Conservation (phyloP, 2,113 vertebrate species). For the Plecotus auritus region DNA sequence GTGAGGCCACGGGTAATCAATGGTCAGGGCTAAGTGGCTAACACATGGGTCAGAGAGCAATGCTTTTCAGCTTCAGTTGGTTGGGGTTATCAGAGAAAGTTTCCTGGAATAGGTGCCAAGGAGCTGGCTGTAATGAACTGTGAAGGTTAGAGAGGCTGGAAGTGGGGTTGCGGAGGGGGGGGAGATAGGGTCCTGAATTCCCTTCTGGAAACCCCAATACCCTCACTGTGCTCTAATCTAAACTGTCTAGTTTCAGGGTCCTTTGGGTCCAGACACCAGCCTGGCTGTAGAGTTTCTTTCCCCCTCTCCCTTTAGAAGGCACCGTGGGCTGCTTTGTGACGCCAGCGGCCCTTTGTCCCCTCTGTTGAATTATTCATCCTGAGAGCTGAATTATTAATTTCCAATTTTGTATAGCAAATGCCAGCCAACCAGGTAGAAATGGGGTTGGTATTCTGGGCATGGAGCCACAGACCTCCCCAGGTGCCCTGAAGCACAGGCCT, state of each 20-base stretch:
- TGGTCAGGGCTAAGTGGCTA: neutral
- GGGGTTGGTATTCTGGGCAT: slow-evolving; percentile 29
- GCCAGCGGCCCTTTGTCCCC: neutral
- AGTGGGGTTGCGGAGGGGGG: neutral
- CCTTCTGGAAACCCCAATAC: neutral
- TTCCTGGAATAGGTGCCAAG: neutral
- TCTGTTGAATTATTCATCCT: slow-evolving; percentile 61
- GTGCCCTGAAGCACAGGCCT: slow-evolving; percentile 11
- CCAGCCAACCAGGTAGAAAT: neutral
- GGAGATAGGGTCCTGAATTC: neutral
- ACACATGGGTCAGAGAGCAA: neutral
- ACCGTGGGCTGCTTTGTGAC: neutral
- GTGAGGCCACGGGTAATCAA: neutral
- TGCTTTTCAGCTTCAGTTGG: neutral
- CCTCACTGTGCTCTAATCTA: neutral
- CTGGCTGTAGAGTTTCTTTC: neutral
- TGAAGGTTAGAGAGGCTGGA: neutral
- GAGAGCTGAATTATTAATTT: slow-evolving; percentile 66
- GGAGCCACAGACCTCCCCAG: slow-evolving; percentile 50
- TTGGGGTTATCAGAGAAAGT: neutral
- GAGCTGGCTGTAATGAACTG: neutral
- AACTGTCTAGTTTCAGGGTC: neutral
- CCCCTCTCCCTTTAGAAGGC: neutral
- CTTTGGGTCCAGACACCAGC: neutral
- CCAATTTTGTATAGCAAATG: slow-evolving; percentile 56